These are phyloP conservation scores for Rugalucina vietnamica DNA, from an alignment of 2,888 invertebrate species.

Conservation along the genomic window DNA sequence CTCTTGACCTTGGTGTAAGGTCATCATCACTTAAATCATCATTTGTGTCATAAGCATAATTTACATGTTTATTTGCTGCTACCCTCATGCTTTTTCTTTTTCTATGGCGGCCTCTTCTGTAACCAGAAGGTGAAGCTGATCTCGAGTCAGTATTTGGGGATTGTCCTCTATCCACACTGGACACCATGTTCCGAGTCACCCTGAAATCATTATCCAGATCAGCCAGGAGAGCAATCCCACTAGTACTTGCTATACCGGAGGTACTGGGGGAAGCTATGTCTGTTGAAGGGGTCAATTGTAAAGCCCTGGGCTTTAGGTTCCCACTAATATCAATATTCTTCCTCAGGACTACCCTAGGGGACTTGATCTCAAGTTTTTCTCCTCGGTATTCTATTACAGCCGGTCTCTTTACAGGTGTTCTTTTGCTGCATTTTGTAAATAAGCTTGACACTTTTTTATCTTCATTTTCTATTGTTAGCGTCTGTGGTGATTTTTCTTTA, in stretches of 20 bases:
- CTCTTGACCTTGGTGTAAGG: slow-evolving; percentile 1
- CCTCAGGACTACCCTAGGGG: slow-evolving; percentile 44
- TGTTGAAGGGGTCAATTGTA: background rate
- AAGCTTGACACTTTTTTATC: background rate
- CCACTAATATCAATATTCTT: slow-evolving; percentile 6
- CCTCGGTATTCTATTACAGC: slow-evolving; percentile 52
- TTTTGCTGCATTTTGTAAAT: background rate
- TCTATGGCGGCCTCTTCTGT: too few species aligned
- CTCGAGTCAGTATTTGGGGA: background rate
- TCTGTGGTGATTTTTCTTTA: background rate
- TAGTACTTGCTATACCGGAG: too few species aligned
- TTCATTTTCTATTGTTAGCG: too few species aligned
- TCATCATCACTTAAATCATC: slow-evolving; percentile 2
- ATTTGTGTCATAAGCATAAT: background rate
- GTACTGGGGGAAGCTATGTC: background rate
- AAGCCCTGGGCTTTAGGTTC: background rate
- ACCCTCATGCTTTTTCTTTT: background rate
- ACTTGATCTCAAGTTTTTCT: slow-evolving; percentile 43
- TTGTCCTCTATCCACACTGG: background rate
- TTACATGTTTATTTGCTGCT: background rate
- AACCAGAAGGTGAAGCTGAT: background rate
- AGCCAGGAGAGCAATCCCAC: slow-evolving; percentile 23
- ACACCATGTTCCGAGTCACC: slow-evolving; percentile 55
- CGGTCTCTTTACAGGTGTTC: slow-evolving; percentile 28
- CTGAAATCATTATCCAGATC: slow-evolving; percentile 40